A percentile compares a stretch with the other conserved stretches of the same genome.
phyloP scores from a whole-genome alignment of 2,888 invertebrate species.

The Polydrusus tereticollis region DNA sequence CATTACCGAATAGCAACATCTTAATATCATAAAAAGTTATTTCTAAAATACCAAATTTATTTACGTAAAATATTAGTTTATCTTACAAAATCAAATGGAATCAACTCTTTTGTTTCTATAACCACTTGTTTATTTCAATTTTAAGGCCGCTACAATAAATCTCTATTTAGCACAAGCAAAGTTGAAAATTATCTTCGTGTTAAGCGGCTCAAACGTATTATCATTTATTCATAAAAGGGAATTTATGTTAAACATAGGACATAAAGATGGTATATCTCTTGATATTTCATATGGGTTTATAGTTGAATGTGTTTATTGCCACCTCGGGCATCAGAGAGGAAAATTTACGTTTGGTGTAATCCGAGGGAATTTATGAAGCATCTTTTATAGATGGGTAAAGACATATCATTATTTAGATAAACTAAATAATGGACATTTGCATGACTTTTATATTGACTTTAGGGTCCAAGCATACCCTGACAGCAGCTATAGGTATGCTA shows the following conservation, averaged over 20 bases:
- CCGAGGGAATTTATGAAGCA: constrained; percentile 43
- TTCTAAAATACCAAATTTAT: too few species aligned
- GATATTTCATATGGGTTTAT: constrained; percentile 48
- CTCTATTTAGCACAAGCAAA: constrained; percentile 47
- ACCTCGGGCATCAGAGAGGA: constrained; percentile 36
- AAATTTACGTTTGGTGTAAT: constrained; percentile 47
- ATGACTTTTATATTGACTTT: neutral
- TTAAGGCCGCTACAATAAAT: neutral
- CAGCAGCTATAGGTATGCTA: too few species aligned
- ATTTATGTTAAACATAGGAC: constrained; percentile 49
- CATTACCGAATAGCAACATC: too few species aligned
- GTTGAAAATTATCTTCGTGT: constrained; percentile 48
- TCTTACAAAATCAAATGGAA: neutral
- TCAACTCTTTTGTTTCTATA: too few species aligned
- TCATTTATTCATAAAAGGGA: constrained; percentile 53
- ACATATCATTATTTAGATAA: constrained; percentile 36
- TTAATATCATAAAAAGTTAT: too few species aligned
- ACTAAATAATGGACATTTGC: neutral
- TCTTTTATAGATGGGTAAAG: constrained; percentile 35
- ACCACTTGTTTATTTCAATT: neutral
- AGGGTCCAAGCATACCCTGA: too few species aligned
- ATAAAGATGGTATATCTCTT: constrained; percentile 50
- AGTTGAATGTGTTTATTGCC: constrained; percentile 48
- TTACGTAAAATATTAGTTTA: neutral
- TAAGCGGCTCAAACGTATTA: constrained; percentile 49